Base-by-base conservation (phyloP, 2,888 invertebrate species). In the Patella caerulea region DNA sequence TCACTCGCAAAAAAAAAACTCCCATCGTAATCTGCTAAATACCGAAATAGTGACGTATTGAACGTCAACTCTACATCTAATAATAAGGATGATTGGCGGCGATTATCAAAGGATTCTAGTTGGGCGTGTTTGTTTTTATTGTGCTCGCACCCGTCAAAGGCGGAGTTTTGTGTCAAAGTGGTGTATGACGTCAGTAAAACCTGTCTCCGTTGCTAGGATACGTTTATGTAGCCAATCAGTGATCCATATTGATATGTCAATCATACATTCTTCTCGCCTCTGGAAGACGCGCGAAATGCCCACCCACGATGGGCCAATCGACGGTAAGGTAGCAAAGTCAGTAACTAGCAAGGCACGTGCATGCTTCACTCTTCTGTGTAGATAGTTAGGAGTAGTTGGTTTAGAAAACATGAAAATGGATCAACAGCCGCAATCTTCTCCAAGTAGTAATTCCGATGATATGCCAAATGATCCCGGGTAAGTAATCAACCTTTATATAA, bases 391-490 rank as follows among this genome's bases (percentile, higher is more conserved):
- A 81, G 83, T 83, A 85, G 86, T 83, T 75, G 80, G 79, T 73
- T 77, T 82, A 83, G 82, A 82, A 85, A 86, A 83, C 83, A 87
- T 89, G 88, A 89, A 87, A 86, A 89, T 88, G 88, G 88, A 88
- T 78, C 83, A 86, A 75, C 85, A 85, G 79, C 85, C 81, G 71
- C 87, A 86, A 78, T 85, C 86, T 79, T 85, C 85, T 76, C 79
- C 86, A 78, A 79, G 86, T 72, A 85, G 87, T 82, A 84, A 86
- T 80, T 83, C 85, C 17, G 88, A 96, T 85, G 97, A 97, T 94
- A 96, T 96, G 93, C 96, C 96, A 93, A 97, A 65, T 65, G 65
- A 65, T 65, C 65, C 65, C 65, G 65, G 65, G 65, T 65, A 65
- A 65, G 65, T 65, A 65, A 65, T 65, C 75, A 14, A 19, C n/a